Conservation (phyloP, 2,888 invertebrate species). For the Marronus borbonicus region DNA sequence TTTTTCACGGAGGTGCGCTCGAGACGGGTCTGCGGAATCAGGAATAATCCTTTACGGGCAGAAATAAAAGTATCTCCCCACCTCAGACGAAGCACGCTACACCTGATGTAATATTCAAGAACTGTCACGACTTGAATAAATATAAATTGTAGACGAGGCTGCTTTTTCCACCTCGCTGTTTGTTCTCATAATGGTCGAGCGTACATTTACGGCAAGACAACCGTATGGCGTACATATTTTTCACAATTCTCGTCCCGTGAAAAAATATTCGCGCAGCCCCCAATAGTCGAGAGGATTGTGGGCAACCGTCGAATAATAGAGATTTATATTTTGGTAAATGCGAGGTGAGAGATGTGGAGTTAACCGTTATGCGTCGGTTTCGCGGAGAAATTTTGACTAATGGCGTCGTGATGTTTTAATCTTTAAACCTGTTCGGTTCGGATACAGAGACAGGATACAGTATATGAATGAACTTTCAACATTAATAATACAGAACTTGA, state of each 20-base stretch:
- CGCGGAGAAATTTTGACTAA: no score
- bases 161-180: constrained; percentile 6
- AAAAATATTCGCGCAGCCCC: not conserved
- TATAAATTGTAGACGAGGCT: constrained; percentile 19
- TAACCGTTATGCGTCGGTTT: no score
- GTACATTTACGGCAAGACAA: not conserved
- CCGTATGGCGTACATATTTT: not conserved
- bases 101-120: constrained; percentile 41
- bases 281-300: not conserved
- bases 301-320: constrained; percentile 9
- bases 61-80: constrained; percentile 11
- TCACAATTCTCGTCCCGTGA: not conserved
- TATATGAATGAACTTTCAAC: no score
- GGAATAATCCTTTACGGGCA: constrained; percentile 23
- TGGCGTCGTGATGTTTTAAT: no score
- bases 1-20: constrained; percentile 9
- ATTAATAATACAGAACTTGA: no score
- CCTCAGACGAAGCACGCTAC: constrained; percentile 9
- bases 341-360: not conserved
- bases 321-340: not conserved
- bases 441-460: no score
- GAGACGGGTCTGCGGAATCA: constrained; percentile 1
- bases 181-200: constrained; percentile 19
- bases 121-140: constrained; percentile 33
- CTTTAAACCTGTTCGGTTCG: no score